Evolutionary conservation across 2,797 vertebrate species (phyloP), one percentile per base, ranked within the genome.

Genomic region (Phataginus tetradactyla): DNA sequence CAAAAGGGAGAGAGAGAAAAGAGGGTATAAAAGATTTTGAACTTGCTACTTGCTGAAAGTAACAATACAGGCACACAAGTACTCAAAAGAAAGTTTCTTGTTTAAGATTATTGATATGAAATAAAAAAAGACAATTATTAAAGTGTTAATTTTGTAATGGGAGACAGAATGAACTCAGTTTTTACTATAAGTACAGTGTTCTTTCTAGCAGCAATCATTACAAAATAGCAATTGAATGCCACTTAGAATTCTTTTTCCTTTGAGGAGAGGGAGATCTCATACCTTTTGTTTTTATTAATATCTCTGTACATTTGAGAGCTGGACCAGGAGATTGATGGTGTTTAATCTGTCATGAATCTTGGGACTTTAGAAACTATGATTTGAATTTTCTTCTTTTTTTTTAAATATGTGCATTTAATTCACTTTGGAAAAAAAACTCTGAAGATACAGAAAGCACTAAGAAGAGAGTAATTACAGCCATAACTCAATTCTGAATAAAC

Each of bases 391-490:
- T 81, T 49, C 21, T 59, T 45, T 39, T 59, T 45, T 92, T 77
- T 37, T n/a, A 13, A 51, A 68, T 15, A 92, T 15, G 25, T 42
- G 63, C 12, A 84, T 79, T 94, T 88, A 29, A 74, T 66, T 12
- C 7, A 74, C 80, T 79, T 93, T 68, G 39, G 39, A 77, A 91
- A 94, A 88, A 39, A 51, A 77, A 1, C 4, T 13, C 37, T 59
- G 5, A 90, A 91, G 86, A 84, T 75, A 27, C 27, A 90, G 68
- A 91, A 69, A 89, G 7, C 3, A 42, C 78, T 87, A 94, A 90
- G 32, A 37, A 81, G 75, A 90, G 15, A 92, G 75, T 66, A 80
- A 71, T 61, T 80, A 64, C 17, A 69, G 39, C 9, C 6, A 42
- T 55, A 5, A 78, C 61, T 94, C 15, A 66, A 7, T 57, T 95